Conservation (phyloP, 2,797 vertebrate species). For the Enteromius unitaeniatus region DNA sequence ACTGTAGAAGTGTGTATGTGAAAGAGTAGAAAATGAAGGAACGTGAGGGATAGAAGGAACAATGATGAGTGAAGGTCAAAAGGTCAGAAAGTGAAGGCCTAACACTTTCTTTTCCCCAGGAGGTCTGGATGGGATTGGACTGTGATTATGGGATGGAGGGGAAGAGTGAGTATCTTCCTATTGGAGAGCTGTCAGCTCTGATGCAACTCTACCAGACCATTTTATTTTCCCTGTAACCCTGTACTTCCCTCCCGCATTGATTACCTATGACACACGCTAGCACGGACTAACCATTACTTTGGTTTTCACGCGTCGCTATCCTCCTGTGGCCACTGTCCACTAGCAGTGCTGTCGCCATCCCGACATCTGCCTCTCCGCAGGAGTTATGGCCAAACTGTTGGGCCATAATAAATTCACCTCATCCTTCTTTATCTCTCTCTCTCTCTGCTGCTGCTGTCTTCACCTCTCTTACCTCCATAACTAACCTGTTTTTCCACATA, state of each 20-base stretch:
- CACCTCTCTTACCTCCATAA: slow-evolving; percentile 45
- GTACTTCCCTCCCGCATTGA: slow-evolving; percentile 59
- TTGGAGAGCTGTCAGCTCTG: slow-evolving; percentile 69
- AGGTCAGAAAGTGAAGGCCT: not conserved
- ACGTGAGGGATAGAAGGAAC: slow-evolving; percentile 43
- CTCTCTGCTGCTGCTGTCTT: slow-evolving; percentile 45
- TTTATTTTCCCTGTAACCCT: slow-evolving; percentile 63
- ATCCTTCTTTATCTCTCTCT: slow-evolving; percentile 38
- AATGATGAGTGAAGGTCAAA: slow-evolving; percentile 14
- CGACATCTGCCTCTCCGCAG: slow-evolving; percentile 61
- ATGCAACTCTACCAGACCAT: slow-evolving; percentile 68
- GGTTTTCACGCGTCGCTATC: slow-evolving; percentile 64
- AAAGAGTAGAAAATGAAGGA: not conserved
- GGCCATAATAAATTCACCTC: slow-evolving; percentile 62
- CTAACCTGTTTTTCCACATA: slow-evolving; percentile 54
- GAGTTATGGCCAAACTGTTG: slow-evolving; percentile 64
- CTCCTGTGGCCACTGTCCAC: slow-evolving; percentile 59
- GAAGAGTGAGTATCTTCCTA: slow-evolving; percentile 59
- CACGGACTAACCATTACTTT: slow-evolving; percentile 66
- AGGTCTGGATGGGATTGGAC: slow-evolving; percentile 22
- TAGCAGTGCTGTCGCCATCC: slow-evolving; percentile 56
- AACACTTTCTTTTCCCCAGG: slow-evolving; percentile 8
- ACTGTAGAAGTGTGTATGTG: not conserved
- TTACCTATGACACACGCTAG: slow-evolving; percentile 60
- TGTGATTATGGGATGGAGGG: slow-evolving; percentile 33